Base-by-base conservation (phyloP, 2,888 invertebrate genomes). In the Caenorhabditis sp. region DNA sequence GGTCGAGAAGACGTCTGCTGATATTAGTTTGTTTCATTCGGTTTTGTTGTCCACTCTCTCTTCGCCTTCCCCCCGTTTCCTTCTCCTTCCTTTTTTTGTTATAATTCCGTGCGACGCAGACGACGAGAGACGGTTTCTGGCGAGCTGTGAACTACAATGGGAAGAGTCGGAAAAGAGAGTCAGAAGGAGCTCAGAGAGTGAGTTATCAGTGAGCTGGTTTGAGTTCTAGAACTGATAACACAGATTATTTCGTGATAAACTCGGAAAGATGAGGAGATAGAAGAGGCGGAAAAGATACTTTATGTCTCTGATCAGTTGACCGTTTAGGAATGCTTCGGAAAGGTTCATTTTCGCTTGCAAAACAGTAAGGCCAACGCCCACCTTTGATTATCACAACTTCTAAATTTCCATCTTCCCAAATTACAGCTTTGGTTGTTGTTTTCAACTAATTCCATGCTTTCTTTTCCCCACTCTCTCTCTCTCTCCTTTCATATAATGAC, bases 11-110 rank as follows among this genome's bases (percentile, higher is more conserved):
- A 62, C 63, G 46, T 27, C 65, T 41, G 41, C 58, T 41, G 20
- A 58, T 68, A 58, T 59, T 68, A 50, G 56, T 56, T 58, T 58
- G 48, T 58, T 66, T 66, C 56, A 58, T 58, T 32, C 56, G 43
- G 27, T 65, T 65, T 50, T 35, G 24, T 43, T 35, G 24, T n/a
- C n/a, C 8, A 13, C 17, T 13, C 13, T 26, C 46, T 9, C 2
- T 46, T 4, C 17, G 5, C 17, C 11, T 3, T 13, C 32, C 20
- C 17, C 20, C 30, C 9, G 6, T 52, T 22, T 52, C 35, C 11
- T 35, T 22, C 35, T 15, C 50, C 8, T 27, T 24, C 32, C 39
- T 53, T 32, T 43, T 22, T 53, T 43, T 32, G 11, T 32, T 43
- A 7, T 15, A 39, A 30, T 50, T 30, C 7, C 22, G 11, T 30